phyloP scores from a whole-genome alignment of 2,797 vertebrate species.

The Mycteria americana region DNA sequence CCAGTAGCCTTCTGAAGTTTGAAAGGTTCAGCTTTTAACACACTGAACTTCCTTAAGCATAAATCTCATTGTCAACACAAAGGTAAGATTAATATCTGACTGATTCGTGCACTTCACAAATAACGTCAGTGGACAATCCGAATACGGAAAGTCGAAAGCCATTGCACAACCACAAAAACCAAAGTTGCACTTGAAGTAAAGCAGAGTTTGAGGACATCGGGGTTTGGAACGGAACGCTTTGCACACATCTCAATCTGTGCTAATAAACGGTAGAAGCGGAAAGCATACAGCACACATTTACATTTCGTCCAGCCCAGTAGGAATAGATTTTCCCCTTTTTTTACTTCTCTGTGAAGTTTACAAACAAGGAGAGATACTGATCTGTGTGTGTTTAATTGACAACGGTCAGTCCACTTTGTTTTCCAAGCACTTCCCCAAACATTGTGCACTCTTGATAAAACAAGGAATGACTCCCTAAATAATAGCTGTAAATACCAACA shows the following conservation, averaged over 20 bases:
- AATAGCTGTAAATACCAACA: not conserved
- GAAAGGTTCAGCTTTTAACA: constrained; percentile 3
- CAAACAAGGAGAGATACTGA: not conserved
- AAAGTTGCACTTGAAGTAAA: not conserved
- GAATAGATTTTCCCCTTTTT: not conserved
- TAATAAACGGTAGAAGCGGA: not conserved
- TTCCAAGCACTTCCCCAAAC: not conserved
- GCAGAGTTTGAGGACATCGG: not conserved
- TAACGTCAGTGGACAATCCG: not conserved
- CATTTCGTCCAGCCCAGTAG: not conserved
- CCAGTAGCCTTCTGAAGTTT: not conserved
- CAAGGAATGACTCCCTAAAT: not conserved
- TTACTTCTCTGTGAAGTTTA: not conserved
- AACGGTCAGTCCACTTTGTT: not conserved
- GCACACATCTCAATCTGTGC: not conserved
- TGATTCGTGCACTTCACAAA: not conserved
- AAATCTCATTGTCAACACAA: constrained; percentile 17
- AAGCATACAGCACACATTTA: not conserved
- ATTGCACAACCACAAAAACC: not conserved
- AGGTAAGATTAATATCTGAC: not conserved
- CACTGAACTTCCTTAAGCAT: not conserved
- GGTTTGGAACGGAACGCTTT: not conserved
- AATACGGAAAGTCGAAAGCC: not conserved
- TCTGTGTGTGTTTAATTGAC: not conserved
- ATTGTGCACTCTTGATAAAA: not conserved